Evolutionary conservation across 2,888 invertebrate genomes (phyloP).

Genomic region (Dugesia japonica): DNA sequence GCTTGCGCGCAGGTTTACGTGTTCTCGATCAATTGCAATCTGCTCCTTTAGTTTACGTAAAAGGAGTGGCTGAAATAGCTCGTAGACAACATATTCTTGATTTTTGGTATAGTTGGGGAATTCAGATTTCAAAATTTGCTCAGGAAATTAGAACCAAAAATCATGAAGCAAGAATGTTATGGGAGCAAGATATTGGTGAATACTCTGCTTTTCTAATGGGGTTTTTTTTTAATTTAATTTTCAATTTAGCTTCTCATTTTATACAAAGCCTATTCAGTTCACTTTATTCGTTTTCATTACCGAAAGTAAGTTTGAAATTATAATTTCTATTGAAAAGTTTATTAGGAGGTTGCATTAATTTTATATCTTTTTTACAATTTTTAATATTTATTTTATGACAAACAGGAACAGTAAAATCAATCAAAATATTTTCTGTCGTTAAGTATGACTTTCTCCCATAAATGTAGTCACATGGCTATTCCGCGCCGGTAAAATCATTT

Average conservation of each 20-base stretch:
- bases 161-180: neutral
- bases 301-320: neutral
- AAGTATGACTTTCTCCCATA: no score
- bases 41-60: neutral
- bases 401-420: no score
- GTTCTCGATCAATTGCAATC: neutral
- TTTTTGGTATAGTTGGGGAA: neutral
- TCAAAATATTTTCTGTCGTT: no score
- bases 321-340: no score
- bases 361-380: no score
- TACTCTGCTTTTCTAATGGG: neutral
- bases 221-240: neutral
- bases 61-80: neutral
- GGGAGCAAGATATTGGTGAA: neutral
- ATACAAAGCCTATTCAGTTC: neutral
- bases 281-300: neutral
- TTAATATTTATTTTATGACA: no score
- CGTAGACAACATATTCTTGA: neutral
- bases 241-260: neutral
- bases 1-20: neutral
- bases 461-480: no score
- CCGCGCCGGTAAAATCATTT: no score
- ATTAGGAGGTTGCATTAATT: no score
- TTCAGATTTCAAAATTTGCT: neutral
- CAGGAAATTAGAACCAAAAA: neutral